A percentile compares a stretch with the other conserved stretches of the same genome.
These are phyloP conservation scores for Parazoanthus swiftii DNA, from an alignment of 92 coral and sea anemone genomes.

Conservation along the genomic window DNA sequence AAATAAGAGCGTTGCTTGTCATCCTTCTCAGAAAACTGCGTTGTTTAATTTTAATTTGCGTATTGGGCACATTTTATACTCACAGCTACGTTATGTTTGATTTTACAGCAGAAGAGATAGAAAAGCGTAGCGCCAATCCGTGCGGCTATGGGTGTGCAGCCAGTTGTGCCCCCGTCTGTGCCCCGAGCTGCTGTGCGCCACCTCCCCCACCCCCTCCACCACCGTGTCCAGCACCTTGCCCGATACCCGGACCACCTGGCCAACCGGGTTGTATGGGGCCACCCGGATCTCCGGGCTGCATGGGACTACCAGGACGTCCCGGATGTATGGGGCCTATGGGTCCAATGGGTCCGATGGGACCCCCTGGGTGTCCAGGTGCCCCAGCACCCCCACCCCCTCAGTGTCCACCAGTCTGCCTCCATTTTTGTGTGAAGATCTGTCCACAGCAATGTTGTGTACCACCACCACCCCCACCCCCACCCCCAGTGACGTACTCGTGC, in stretches of 20 bases:
- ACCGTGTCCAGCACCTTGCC: conserved; percentile 32
- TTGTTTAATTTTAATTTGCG: too few relatives aligned
- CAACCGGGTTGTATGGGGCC: conserved; percentile 92
- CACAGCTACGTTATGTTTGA: neutral
- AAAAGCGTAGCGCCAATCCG: conserved; percentile 78
- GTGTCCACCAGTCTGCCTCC: conserved; percentile 94
- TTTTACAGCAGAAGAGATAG: conserved; percentile 35
- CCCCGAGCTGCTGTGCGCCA: conserved; percentile 68
- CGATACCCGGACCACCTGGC: conserved; percentile 86
- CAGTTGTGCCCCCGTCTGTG: conserved; percentile 74
- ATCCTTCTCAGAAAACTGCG: neutral
- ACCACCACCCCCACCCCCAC: conserved; percentile 74
- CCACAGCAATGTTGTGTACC: conserved; percentile 68
- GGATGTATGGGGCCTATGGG: conserved; percentile 89
- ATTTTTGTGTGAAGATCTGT: conserved; percentile 92
- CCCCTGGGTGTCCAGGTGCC: conserved; percentile 90
- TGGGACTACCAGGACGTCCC: conserved; percentile 61
- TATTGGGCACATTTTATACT: too few relatives aligned
- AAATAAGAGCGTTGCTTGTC: neutral
- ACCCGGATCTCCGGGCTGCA: conserved; percentile 81
- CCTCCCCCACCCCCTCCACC: conserved; percentile 70
- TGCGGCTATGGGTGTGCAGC: conserved; percentile 78
- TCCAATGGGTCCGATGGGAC: conserved; percentile 82
- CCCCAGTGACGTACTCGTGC: conserved; percentile 63
- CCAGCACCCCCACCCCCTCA: conserved; percentile 91